Percentiles rank a stretch among this genome's conserved stretches.
Evolutionary conservation across 2,888 invertebrate species (phyloP).

Genomic region (Alloscopus bannaensis): DNA sequence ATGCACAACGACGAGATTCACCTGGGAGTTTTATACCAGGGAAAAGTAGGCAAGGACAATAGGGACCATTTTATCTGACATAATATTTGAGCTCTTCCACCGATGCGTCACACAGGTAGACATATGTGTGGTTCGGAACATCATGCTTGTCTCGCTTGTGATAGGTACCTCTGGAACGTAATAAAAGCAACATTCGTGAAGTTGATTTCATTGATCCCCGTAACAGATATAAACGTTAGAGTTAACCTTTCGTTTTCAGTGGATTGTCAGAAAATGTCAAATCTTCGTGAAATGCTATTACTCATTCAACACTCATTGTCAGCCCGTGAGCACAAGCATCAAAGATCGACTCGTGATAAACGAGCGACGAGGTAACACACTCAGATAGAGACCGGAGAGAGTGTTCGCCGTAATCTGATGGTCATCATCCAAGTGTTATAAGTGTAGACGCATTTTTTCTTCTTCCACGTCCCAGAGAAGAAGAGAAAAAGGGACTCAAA

Average conservation of each 20-base stretch:
- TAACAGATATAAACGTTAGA: conserved; percentile 51
- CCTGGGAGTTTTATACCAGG: background rate
- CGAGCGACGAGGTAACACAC: conserved; percentile 30
- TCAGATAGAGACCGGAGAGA: background rate
- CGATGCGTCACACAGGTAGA: conserved; percentile 5
- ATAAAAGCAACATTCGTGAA: conserved; percentile 13
- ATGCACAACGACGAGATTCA: background rate
- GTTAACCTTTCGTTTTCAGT: conserved; percentile 62
- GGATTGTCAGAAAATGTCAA: conserved; percentile 64
- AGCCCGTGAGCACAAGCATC: background rate
- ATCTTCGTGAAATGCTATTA: conserved; percentile 60
- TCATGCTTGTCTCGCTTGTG: background rate
- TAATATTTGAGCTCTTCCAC: conserved; percentile 8
- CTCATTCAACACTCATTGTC: conserved; percentile 34
- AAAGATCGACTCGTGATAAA: conserved; percentile 49
- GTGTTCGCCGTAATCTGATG: background rate
- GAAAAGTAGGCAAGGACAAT: background rate
- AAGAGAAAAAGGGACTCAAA: background rate
- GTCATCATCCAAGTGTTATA: too few relatives aligned
- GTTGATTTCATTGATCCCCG: conserved; percentile 50
- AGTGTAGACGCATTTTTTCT: too few relatives aligned
- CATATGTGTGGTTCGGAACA: background rate
- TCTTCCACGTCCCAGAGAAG: background rate
- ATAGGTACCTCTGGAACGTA: background rate
- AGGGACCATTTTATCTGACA: conserved; percentile 17